Evolutionary conservation across 2,113 vertebrate species (phyloP), one percentile per base, ranked within the genome.

Genomic region (Hippocampus mohnikei): DNA sequence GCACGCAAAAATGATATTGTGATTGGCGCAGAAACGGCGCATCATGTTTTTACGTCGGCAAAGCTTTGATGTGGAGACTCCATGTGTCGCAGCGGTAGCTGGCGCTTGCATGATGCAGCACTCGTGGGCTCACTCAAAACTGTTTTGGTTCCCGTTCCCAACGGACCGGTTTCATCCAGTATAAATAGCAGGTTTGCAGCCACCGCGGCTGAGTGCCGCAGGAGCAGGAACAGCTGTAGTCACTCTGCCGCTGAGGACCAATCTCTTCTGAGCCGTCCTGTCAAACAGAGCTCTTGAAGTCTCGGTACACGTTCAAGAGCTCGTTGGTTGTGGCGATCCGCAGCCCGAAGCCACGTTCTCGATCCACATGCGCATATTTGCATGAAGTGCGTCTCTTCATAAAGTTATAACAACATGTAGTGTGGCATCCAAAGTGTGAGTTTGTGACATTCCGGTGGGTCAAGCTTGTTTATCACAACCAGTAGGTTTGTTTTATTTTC

Each of bases 131-230:
- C 72, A 52, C 75, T 66, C 64, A 65, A 63, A 67, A 41, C 71
- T 56, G 77, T 78, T 61, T 66, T 68, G 66, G 75, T 59, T 72
- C 46, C 79, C 68, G 52, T 74, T 66, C 67, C 69, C 81, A 62
- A 73, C 67, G 70, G 78, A 78, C 84, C 75, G 6, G 78, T 71
- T 85, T 40, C 42, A 16, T 78, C 63, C 81, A 66, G 76, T 86
- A 84, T 75, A 87, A 87, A 87, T 82, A 88, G 81, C 76, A 29
- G 82, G 81, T 84, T 64, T 55, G 67, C 1, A 81, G 84, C 77
- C 81, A 83, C 71, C 75, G 79, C 0, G 74, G 72, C 72, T 21
- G 72, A 76, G 73, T 50, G 68, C 68, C 72, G 81, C 74, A 63
- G 73, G 67, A 23, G 62, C 67, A 72, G 67, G 73, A 82, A 79